Evolutionary conservation across 2,113 vertebrate genomes (phyloP).

Genomic region (Phaetusa simplex): DNA sequence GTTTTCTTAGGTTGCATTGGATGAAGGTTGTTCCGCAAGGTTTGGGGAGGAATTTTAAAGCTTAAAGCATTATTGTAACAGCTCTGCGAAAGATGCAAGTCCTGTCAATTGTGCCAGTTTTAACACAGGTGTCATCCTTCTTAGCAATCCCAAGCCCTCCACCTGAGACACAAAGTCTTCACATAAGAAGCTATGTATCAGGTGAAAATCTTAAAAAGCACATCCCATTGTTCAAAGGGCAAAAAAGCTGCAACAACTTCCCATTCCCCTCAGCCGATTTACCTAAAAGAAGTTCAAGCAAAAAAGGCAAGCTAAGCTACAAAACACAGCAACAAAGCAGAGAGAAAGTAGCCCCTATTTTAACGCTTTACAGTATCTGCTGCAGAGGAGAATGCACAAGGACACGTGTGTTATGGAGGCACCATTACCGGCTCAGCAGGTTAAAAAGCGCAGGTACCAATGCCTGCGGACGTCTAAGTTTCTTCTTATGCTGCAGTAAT

Average conservation of each 20-base stretch:
- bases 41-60: neutral
- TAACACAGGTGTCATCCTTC: neutral
- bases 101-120: neutral
- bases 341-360: neutral
- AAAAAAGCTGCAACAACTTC: rapidly evolving
- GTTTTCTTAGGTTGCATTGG: neutral
- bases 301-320: neutral
- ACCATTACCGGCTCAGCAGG: slow-evolving; percentile 85
- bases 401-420: neutral
- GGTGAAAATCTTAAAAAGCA: neutral
- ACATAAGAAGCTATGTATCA: neutral
- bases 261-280: neutral
- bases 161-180: neutral
- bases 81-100: neutral
- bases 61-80: neutral
- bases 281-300: neutral
- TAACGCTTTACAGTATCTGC: neutral
- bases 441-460: slow-evolving; percentile 88
- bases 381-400: neutral
- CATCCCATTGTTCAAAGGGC: neutral
- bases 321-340: neutral
- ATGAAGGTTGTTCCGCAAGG: neutral
- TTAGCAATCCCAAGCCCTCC: neutral
- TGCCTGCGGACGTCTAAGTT: slow-evolving; percentile 81
- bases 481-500: slow-evolving; percentile 96